Evolutionary conservation across 2,888 invertebrate genomes (phyloP), one percentile per base, ranked within the genome.

Genomic region (Uloborus plumipes): DNA sequence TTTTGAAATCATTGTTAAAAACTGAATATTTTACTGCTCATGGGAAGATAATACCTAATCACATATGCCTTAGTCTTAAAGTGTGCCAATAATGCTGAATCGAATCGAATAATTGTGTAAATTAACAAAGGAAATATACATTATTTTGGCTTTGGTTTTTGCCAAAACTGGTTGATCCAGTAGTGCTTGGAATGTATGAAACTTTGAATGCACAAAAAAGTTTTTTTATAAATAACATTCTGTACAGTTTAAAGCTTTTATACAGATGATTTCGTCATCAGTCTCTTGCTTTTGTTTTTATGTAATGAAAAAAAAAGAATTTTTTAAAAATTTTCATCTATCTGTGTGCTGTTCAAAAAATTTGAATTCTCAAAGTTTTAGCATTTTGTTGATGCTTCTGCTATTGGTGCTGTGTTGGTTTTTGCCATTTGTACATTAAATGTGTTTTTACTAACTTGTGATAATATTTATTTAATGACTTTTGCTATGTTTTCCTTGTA

Each of bases 241-340:
- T 80, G 80, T 80, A 80, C 80, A 80, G 80, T 51, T 39, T 31
- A 69, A 74, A 74, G 73, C 74, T 80, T 80, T 80, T 80, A 80
- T 80, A 80, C 80, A 22, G 62, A 80, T 69, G 59, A 74, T 80
- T 80, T 64, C 55, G 69, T 80, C 66, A 67, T 74, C 64, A 53
- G 69, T 74, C 20, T 69, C 49, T 39, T 20, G 39, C 69, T 50
- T 80, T 50, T 69, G 73, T 80, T 80, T 80, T 79, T 80, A 61
- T 65, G 64, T 74, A 61, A 39, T 11, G 9, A 22, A 76, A 26
- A 31, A 70, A 74, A 31, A 73, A 22, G 39, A 72, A 74, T 74
- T 80, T 80, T 74, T 70, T 7, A 39, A 39, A 80, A 64, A 39
- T 70, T 61, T 64, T 53, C 64, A 65, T 55, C 51, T 61, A 59